Evolutionary conservation across 1,140 invertebrate genomes (phyloP).

Genomic region (Lethocerus indicus): DNA sequence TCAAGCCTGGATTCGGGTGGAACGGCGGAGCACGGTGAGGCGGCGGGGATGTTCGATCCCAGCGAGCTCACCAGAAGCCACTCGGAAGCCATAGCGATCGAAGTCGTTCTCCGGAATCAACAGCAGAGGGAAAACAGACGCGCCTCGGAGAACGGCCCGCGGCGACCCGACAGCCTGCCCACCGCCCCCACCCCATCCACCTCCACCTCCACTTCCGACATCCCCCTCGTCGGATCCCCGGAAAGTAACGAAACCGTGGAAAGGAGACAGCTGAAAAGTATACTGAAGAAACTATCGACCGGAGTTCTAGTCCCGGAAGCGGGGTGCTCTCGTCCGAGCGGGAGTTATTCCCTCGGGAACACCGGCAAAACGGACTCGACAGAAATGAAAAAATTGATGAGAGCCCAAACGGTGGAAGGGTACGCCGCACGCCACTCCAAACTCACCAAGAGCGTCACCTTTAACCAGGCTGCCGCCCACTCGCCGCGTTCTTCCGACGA

Average conservation of each 20-base stretch:
- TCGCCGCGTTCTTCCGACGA: conserved; percentile 38
- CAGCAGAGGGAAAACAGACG: conserved; percentile 3
- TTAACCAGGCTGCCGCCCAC: conserved; percentile 64
- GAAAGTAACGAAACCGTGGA: conserved; percentile 72
- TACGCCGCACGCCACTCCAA: conserved; percentile 74
- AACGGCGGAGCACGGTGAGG: conserved; percentile 26
- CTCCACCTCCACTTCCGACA: neutral
- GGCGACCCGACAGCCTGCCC: neutral
- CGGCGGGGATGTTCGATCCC: conserved; percentile 23
- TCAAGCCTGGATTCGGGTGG: conserved; percentile 62
- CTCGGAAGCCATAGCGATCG: conserved; percentile 34
- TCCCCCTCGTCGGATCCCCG: conserved; percentile 26
- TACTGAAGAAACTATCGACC: conserved; percentile 58
- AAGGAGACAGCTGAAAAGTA: conserved; percentile 62
- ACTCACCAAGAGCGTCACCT: conserved; percentile 73
- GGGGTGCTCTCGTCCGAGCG: conserved; percentile 25
- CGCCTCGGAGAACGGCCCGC: no score
- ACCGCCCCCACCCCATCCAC: neutral
- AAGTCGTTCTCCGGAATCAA: conserved; percentile 18
- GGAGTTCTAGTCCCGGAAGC: conserved; percentile 9
- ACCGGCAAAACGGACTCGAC: conserved; percentile 26
- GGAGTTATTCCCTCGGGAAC: conserved; percentile 16
- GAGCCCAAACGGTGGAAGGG: conserved; percentile 66
- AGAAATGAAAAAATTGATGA: conserved; percentile 34
- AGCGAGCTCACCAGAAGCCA: conserved; percentile 39